A percentile compares a stretch with the other conserved stretches of the same genome.
phyloP scores from a whole-genome alignment of 2,113 vertebrate species.

The Oostethus manadensis region DNA sequence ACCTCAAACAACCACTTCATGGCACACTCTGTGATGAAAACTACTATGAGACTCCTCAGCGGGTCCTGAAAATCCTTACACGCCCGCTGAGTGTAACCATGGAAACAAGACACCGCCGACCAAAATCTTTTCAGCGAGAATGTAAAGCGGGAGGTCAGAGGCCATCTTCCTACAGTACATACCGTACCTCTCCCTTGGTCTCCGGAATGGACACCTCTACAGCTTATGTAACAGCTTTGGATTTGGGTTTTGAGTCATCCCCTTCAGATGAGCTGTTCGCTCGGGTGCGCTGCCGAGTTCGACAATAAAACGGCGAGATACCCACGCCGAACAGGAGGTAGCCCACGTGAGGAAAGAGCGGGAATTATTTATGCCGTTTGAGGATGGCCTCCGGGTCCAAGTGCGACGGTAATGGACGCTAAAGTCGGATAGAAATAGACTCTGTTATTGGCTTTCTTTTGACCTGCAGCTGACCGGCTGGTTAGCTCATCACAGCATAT shows the following conservation, averaged over 20 bases:
- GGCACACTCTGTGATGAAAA: background rate
- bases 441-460: slow-evolving; percentile 22
- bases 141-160: too few relatives aligned
- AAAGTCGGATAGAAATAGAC: slow-evolving; percentile 45
- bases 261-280: slow-evolving; percentile 15
- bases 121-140: background rate
- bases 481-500: background rate
- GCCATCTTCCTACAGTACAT: too few relatives aligned
- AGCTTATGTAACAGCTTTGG: slow-evolving; percentile 37
- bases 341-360: slow-evolving; percentile 30
- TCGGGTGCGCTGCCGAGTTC: slow-evolving; percentile 38
- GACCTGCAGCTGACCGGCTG: slow-evolving; percentile 12
- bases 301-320: slow-evolving; percentile 60
- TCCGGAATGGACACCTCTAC: slow-evolving; percentile 14
- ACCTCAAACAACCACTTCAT: background rate
- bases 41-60: background rate
- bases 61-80: slow-evolving; percentile 38
- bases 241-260: slow-evolving; percentile 50
- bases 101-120: slow-evolving; percentile 45
- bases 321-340: slow-evolving; percentile 54
- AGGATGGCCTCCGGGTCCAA: slow-evolving; percentile 40
- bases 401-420: slow-evolving; percentile 49
- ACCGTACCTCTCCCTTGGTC: background rate
- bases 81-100: slow-evolving; percentile 42
- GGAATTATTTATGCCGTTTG: slow-evolving; percentile 55